Evolutionary conservation across 2,888 invertebrate species (phyloP), one percentile per base, ranked within the genome.

Genomic region (Athalia rosae): DNA sequence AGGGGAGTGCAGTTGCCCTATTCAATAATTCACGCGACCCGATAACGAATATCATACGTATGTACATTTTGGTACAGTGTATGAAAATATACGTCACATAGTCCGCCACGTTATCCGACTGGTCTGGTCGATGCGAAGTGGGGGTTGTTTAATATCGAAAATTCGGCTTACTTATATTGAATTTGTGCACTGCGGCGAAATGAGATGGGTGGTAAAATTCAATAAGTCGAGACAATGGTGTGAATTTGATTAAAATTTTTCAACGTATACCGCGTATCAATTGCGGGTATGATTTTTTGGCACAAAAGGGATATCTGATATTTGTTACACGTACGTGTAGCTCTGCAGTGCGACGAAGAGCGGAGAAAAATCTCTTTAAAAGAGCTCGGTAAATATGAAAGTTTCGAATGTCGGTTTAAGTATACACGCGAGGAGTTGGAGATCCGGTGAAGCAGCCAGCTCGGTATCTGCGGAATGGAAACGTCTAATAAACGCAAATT

Each of bases 401-500:
- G 28, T 28, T 28, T 28, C 2, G 1, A 28, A 28, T 28, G 11
- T 11, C 15, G 71, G 4, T 71, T 45, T 13, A 43, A 43, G 71
- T 45, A 43, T 58, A 43, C 58, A 6, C 3, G 7, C n/a, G 13
- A 4, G 4, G 7, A 6, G 8, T 9, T n/a, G 41, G 5, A 66
- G 47, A 50, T 13, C 58, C 58, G 45, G 45, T 56, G 58, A 71
- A 58, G 58, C 56, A n/a, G 41, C 71, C 13, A 71, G 58, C 43
- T 56, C 45, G 56, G 45, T 58, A 6, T 15, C 8, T 53, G n/a
- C 11, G n/a, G 50, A 67, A 67, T 67, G 41, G 67, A 67, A 71
- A 71, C 13, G 71, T 71, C 71, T 71, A 58, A 71, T 71, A 71
- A 71, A 71, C 71, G 71, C 28, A 71, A 71, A 28, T 71, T 71